phyloP scores from a whole-genome alignment of 2,113 vertebrate species.

The Poeciliopsis occidentalis region DNA sequence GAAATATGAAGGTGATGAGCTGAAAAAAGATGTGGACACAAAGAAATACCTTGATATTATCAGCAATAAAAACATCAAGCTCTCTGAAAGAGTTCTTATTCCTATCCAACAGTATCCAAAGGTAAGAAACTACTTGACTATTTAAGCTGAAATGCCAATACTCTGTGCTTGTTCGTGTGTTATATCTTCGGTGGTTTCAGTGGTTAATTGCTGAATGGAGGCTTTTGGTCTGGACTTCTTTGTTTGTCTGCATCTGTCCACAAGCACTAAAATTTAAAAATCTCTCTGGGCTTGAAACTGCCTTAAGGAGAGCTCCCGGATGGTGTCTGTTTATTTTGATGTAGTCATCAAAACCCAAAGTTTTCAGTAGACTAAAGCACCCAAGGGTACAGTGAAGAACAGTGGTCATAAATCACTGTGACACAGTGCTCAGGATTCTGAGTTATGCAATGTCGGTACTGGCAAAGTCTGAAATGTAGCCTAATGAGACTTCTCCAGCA shows the following conservation, averaged over 20 bases:
- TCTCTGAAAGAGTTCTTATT: conserved; percentile 95
- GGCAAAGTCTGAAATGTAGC: conserved; percentile 63
- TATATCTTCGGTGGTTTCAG: conserved; percentile 22
- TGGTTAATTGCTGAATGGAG: conserved; percentile 15
- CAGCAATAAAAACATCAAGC: conserved; percentile 99
- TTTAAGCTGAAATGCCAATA: not conserved
- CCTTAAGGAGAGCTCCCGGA: conserved; percentile 42
- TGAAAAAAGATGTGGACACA: conserved; percentile 92
- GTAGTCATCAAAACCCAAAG: conserved; percentile 62
- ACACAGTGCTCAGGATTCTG: conserved; percentile 44
- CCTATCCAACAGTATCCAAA: conserved; percentile 98
- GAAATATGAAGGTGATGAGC: conserved; percentile 90
- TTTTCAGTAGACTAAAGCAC: conserved; percentile 54
- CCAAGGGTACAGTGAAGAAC: conserved; percentile 57
- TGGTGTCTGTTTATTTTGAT: conserved; percentile 60
- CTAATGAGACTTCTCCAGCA: conserved; percentile 62
- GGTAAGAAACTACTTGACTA: conserved; percentile 77
- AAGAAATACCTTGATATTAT: conserved; percentile 99
- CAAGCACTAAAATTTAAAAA: conserved; percentile 32
- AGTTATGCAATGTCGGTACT: conserved; percentile 58
- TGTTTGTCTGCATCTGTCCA: conserved; percentile 33
- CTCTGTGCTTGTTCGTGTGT: conserved; percentile 3
- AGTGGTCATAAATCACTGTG: conserved; percentile 70
- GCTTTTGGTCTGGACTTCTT: conserved; percentile 7
- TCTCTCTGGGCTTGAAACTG: conserved; percentile 32